Evolutionary conservation across 1,140 invertebrate genomes (phyloP).

Genomic region (Papilio polytes): DNA sequence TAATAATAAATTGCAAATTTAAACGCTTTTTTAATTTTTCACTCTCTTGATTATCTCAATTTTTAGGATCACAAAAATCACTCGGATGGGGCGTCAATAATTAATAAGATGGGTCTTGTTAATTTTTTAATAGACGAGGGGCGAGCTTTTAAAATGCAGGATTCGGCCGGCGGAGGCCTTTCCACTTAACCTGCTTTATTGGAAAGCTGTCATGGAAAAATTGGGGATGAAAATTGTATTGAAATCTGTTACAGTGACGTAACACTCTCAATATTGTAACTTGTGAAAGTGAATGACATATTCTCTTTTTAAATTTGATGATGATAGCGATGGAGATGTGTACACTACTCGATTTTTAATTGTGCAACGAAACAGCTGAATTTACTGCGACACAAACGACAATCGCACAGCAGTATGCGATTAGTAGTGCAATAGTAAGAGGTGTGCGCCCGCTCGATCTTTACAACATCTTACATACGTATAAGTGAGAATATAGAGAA

Average conservation of each 20-base stretch:
- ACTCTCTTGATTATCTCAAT: constrained; percentile 21
- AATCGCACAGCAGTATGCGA: too few relatives aligned
- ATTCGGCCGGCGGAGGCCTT: neutral
- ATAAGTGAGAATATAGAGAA: too few relatives aligned
- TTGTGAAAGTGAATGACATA: neutral
- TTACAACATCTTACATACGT: too few relatives aligned
- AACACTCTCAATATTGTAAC: constrained; percentile 6
- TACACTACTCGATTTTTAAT: too few relatives aligned
- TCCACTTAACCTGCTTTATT: constrained; percentile 38
- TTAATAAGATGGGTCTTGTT: constrained; percentile 39
- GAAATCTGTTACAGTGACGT: constrained; percentile 7
- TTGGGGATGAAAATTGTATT: constrained; percentile 27
- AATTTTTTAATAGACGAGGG: constrained; percentile 37
- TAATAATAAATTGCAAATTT: neutral
- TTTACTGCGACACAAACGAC: too few relatives aligned
- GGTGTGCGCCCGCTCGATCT: too few relatives aligned
- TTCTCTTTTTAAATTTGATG: neutral
- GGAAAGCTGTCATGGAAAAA: constrained; percentile 35
- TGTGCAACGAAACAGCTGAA: too few relatives aligned
- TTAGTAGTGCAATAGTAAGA: too few relatives aligned
- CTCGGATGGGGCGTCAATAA: constrained; percentile 29
- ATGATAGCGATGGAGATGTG: too few relatives aligned
- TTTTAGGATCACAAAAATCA: constrained; percentile 32
- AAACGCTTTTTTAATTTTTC: constrained; percentile 4
- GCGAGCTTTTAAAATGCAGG: constrained; percentile 29